Conservation (phyloP, 2,797 vertebrate genomes). For the Lerista edwardsae region DNA sequence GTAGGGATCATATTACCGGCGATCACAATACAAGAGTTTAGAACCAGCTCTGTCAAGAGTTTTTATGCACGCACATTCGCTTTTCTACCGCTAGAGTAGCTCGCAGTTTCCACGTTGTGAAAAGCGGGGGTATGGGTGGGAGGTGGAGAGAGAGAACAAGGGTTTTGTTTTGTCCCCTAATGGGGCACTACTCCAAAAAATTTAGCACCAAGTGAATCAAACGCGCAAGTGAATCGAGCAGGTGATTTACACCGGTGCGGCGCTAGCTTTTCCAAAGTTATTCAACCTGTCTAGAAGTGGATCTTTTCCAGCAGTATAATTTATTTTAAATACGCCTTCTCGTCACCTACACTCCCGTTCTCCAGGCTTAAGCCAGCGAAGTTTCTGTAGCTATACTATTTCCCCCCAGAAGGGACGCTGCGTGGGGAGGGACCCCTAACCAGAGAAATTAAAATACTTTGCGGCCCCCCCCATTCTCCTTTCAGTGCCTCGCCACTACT, state of each 20-base stretch:
- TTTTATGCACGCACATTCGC: neutral
- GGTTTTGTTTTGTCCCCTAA: neutral
- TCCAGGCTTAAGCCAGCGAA: neutral
- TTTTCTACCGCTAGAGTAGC: neutral
- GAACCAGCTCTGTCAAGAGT: neutral
- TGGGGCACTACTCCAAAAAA: neutral
- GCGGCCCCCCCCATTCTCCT: neutral
- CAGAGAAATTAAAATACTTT: neutral
- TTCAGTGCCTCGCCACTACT: neutral
- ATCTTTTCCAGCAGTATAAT: too few relatives aligned
- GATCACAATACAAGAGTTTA: slow-evolving; percentile 16
- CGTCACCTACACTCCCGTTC: too few relatives aligned
- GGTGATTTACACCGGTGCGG: neutral
- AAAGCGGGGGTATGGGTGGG: neutral
- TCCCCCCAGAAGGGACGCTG: too few relatives aligned
- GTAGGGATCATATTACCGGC: neutral
- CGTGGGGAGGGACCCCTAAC: neutral
- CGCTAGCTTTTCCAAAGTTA: neutral
- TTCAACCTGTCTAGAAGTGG: neutral
- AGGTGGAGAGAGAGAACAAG: neutral
- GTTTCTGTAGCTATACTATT: neutral
- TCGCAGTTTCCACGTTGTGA: neutral
- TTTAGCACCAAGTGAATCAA: neutral
- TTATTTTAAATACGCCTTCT: too few relatives aligned
- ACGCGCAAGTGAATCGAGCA: neutral